Percentiles rank a stretch among this genome's conserved stretches.
Evolutionary conservation across 1,140 invertebrate species (phyloP).

Genomic region (Eumaeus atala): DNA sequence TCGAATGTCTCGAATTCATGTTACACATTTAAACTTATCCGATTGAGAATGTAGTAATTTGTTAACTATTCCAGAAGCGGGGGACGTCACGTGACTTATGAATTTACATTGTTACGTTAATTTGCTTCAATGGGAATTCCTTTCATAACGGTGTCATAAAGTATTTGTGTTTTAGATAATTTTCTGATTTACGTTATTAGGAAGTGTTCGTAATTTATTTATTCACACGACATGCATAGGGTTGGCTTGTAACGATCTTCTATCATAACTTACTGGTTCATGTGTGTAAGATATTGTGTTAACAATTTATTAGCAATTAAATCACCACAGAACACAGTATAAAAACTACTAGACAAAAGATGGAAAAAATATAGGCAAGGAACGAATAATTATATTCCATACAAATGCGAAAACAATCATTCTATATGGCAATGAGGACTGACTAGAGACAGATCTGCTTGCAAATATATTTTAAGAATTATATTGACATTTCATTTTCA

Average conservation of each 20-base stretch:
- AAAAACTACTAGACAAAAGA: too few species aligned
- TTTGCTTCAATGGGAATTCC: conserved; percentile 8
- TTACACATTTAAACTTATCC: conserved; percentile 58
- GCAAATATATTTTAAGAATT: too few species aligned
- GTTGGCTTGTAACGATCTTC: not conserved
- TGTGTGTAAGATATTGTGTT: too few species aligned
- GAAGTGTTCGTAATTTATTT: not conserved
- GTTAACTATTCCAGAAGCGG: conserved; percentile 38
- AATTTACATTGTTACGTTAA: conserved; percentile 24
- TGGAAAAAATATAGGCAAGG: too few species aligned
- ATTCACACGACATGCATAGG: not conserved
- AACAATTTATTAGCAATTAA: too few species aligned
- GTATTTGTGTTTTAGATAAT: conserved; percentile 11
- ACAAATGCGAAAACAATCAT: too few species aligned
- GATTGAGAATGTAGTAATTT: conserved; percentile 51
- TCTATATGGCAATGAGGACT: too few species aligned
- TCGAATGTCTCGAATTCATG: conserved; percentile 49
- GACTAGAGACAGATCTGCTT: too few species aligned
- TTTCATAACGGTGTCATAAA: conserved; percentile 3
- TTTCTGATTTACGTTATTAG: conserved; percentile 1
- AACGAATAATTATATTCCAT: too few species aligned
- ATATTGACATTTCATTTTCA: too few species aligned
- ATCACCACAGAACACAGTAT: too few species aligned
- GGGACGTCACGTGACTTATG: conserved; percentile 29
- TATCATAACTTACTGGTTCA: not conserved